Evolutionary conservation across 2,113 vertebrate genomes (phyloP), one percentile per base, ranked within the genome.

Genomic region (Bambusicola thoracicus): DNA sequence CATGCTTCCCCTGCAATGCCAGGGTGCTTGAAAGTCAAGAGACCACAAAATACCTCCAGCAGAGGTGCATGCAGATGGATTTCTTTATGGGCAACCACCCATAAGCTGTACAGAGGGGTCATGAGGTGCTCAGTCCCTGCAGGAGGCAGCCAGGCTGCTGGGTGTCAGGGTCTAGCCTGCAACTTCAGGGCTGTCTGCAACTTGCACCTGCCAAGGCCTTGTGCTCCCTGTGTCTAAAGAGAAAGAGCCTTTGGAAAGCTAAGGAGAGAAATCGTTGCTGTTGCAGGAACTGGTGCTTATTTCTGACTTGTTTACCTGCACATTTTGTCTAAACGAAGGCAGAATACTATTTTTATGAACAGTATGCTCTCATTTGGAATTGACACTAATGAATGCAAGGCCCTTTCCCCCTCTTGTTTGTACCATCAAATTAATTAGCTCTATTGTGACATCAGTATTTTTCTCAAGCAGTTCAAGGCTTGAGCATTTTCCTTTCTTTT

Each of bases 351-450:
- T 93, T 94, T 90, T 96, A 88, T 81, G 82, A 95, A 88, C 21
- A 0, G 61, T 93, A 76, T 73, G 30, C 66, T 90, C 80, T 96
- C 63, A 79, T 95, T 73, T 94, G 85, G 77, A 95, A 91, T 90
- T 95, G 95, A 95, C 95, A 90, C 77, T 97, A 96, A 97, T 95
- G 87, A 95, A 97, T 95, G 93, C 90, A 95, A 92, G 93, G 80
- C 87, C 73, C 73, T 95, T 92, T 95, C 66, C 83, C 56, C 44
- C n/a, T 96, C 81, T 89, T 97, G 69, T 94, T 96, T 93, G 58
- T 59, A 87, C 83, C 93, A 94, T 97, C 96, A 95, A 97, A 89
- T 95, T 90, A 97, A 96, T 97, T 96, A 94, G 94, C 95, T 95
- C 83, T 89, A 92, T 92, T 96, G 93, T 91, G 92, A 93, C 90